These are phyloP conservation scores for Phaetusa simplex DNA, from an alignment of 2,113 vertebrate genomes.

Conservation along the genomic window DNA sequence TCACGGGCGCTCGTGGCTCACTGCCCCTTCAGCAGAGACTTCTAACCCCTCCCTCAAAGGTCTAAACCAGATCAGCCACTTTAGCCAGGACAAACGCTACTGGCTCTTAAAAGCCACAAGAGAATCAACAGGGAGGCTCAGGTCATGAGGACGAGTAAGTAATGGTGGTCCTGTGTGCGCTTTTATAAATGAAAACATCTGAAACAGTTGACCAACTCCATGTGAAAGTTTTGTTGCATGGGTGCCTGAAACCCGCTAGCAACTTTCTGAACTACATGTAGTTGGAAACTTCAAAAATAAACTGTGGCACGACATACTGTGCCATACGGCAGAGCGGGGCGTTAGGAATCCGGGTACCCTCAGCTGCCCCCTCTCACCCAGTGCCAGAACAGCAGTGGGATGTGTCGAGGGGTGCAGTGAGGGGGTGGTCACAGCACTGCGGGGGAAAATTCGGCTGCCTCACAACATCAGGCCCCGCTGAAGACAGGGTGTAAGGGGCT, in stretches of 20 bases:
- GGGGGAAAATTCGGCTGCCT: not conserved
- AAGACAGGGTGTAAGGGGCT: not conserved
- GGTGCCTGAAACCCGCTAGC: not conserved
- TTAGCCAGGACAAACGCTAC: not conserved
- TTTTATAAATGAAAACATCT: not conserved
- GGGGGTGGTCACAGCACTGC: no score
- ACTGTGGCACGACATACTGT: not conserved
- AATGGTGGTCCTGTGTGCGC: not conserved
- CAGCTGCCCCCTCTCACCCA: no score
- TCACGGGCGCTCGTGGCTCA: not conserved
- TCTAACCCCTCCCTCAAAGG: not conserved
- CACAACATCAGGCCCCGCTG: not conserved
- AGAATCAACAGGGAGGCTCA: not conserved
- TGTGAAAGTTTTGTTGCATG: not conserved
- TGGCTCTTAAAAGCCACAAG: not conserved
- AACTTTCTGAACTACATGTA: no score
- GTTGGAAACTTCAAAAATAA: not conserved
- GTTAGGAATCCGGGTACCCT: no score
- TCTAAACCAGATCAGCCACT: no score
- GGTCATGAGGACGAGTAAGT: not conserved
- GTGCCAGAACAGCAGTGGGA: not conserved
- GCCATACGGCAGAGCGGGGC: accelerated
- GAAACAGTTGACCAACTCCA: not conserved
- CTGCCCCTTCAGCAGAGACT: not conserved
- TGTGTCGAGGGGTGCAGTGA: not conserved